Percentiles rank a stretch among this genome's conserved stretches.
Evolutionary conservation across 2,888 invertebrate genomes (phyloP).

Genomic region (Eulithis prunata): DNA sequence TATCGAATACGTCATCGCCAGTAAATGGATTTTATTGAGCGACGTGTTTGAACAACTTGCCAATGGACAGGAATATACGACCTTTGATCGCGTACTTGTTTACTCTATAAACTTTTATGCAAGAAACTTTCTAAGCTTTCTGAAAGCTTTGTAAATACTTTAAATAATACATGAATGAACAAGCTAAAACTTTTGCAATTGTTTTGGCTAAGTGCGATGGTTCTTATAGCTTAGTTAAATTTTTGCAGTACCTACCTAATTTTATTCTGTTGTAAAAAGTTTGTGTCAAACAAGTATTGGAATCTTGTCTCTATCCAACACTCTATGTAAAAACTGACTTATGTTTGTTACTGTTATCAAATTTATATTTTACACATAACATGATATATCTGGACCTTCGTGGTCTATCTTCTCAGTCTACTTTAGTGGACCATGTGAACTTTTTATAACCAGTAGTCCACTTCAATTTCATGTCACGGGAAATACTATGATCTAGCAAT

Average conservation of each 20-base stretch:
- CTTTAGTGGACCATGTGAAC: too few relatives aligned
- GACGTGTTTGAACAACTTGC: slow-evolving; percentile 11
- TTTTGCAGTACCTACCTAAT: background rate
- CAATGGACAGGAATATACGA: slow-evolving; percentile 1
- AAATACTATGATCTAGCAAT: slow-evolving; percentile 8
- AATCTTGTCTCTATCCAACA: too few relatives aligned
- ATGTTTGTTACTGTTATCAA: too few relatives aligned
- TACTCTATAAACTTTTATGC: background rate
- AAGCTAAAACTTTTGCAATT: background rate
- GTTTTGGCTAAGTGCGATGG: background rate
- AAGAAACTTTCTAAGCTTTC: background rate
- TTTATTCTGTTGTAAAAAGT: background rate
- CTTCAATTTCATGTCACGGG: background rate
- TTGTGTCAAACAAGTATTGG: too few relatives aligned
- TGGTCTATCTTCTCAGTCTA: too few relatives aligned
- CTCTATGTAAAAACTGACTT: too few relatives aligned
- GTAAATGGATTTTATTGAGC: slow-evolving; percentile 11
- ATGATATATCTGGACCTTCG: too few relatives aligned
- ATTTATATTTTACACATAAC: too few relatives aligned
- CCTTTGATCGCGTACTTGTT: slow-evolving; percentile 4
- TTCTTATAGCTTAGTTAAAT: too few relatives aligned
- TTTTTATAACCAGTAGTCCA: too few relatives aligned
- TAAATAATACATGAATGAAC: background rate
- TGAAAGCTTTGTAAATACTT: slow-evolving; percentile 1
- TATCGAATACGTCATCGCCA: slow-evolving; percentile 5